phyloP scores from a whole-genome alignment of 2,113 vertebrate genomes.

The Anolis sagrei region DNA sequence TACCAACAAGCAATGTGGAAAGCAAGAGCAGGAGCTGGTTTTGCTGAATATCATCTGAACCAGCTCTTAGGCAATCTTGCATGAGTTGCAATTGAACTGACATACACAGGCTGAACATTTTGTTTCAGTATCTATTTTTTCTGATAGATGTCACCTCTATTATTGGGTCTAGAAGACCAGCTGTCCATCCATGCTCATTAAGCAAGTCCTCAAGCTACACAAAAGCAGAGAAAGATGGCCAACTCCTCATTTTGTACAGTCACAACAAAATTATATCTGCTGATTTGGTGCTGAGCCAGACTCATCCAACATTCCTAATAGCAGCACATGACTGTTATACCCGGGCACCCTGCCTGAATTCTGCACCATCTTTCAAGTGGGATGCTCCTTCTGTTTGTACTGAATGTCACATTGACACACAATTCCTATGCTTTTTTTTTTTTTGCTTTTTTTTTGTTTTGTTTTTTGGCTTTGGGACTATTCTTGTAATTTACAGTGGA shows the following conservation, averaged over 20 bases:
- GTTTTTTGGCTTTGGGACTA: not conserved
- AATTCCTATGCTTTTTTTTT: fast-evolving
- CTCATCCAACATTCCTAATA: slow-evolving; percentile 25
- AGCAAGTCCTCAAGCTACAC: not conserved
- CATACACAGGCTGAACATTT: not conserved
- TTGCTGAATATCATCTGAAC: not conserved
- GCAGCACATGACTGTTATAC: slow-evolving; percentile 30
- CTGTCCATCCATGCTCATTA: not conserved
- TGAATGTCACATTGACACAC: slow-evolving; percentile 20
- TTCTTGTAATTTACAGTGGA: not conserved
- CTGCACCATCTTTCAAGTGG: slow-evolving; percentile 50
- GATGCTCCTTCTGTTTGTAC: slow-evolving; percentile 59
- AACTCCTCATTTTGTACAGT: not conserved
- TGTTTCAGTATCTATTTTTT: too few species aligned
- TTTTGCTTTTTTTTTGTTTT: not conserved
- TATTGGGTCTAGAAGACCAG: not conserved
- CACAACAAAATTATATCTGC: slow-evolving; percentile 30
- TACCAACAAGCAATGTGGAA: not conserved
- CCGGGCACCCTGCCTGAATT: slow-evolving; percentile 35
- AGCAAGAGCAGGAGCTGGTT: not conserved
- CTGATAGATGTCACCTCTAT: not conserved
- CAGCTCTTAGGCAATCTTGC: not conserved
- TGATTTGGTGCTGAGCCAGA: slow-evolving; percentile 38
- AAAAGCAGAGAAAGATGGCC: not conserved
- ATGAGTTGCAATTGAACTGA: not conserved